Percentiles rank a stretch among this genome's conserved stretches.
These are phyloP conservation scores for Acheta domesticus DNA, from an alignment of 2,888 invertebrate species.

Conservation along the genomic window DNA sequence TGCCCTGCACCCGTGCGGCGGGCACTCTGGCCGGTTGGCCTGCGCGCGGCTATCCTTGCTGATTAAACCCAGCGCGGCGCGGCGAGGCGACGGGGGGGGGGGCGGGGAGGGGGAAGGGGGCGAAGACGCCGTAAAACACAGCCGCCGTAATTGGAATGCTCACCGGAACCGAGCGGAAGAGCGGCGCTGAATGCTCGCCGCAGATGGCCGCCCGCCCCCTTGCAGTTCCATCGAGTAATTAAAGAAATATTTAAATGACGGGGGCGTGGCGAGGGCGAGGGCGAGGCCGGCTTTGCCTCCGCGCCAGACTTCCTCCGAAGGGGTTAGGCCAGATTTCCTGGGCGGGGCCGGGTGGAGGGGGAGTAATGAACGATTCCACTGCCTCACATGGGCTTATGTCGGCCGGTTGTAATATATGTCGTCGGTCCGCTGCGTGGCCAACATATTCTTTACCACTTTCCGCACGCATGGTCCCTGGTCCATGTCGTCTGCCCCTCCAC, in stretches of 20 bases:
- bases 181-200: not conserved
- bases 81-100: too few relatives aligned
- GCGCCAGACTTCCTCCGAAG: not conserved
- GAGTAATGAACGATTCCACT: not conserved
- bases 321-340: not conserved
- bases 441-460: conserved; percentile 3
- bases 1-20: too few relatives aligned
- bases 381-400: not conserved
- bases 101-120: too few relatives aligned
- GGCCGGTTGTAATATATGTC: not conserved
- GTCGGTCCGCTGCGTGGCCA: not conserved
- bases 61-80: too few relatives aligned
- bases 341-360: not conserved
- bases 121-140: not conserved
- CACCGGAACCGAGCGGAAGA: not conserved
- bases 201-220: not conserved
- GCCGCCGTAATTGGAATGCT: not conserved
- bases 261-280: not conserved
- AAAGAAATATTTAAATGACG: conserved; percentile 8
- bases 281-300: not conserved
- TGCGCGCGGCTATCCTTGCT: too few relatives aligned
- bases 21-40: too few relatives aligned
- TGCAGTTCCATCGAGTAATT: not conserved
- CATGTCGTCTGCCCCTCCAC: not conserved
- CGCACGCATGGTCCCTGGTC: not conserved